phyloP scores from a whole-genome alignment of 2,888 invertebrate genomes.

The Drosophila anomalipes region DNA sequence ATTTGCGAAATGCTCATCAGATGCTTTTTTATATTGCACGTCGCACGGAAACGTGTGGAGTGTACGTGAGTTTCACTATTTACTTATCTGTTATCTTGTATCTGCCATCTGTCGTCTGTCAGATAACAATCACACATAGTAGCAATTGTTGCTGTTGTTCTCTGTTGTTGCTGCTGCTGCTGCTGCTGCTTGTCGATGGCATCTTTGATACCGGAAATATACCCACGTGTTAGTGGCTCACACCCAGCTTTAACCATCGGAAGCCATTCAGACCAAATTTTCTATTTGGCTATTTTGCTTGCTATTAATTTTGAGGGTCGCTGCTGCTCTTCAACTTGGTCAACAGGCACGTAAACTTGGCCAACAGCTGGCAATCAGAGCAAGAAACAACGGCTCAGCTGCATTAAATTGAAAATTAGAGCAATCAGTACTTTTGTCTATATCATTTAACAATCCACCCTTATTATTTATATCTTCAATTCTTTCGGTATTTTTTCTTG shows the following conservation, averaged over 20 bases:
- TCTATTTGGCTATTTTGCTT: conserved; percentile 2
- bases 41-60: conserved; percentile 68
- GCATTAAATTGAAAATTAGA: background rate
- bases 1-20: conserved; percentile 66
- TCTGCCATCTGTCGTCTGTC: conserved; percentile 33
- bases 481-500: no score
- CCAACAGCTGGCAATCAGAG: conserved; percentile 25
- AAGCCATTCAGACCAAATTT: conserved; percentile 30
- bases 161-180: background rate
- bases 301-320: background rate
- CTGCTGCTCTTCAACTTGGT: conserved; percentile 18
- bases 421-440: background rate
- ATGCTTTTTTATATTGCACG: conserved; percentile 71
- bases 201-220: conserved; percentile 47
- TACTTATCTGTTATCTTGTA: conserved; percentile 49
- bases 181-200: conserved; percentile 33
- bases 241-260: conserved; percentile 31
- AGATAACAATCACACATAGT: conserved; percentile 44
- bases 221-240: conserved; percentile 63
- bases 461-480: background rate
- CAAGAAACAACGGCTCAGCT: background rate
- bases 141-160: conserved; percentile 2
- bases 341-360: conserved; percentile 59
- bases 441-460: background rate
- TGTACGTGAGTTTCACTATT: conserved; percentile 65